These are phyloP conservation scores for Drosophila jambulina DNA, from an alignment of 1,140 invertebrate genomes.

Conservation along the genomic window DNA sequence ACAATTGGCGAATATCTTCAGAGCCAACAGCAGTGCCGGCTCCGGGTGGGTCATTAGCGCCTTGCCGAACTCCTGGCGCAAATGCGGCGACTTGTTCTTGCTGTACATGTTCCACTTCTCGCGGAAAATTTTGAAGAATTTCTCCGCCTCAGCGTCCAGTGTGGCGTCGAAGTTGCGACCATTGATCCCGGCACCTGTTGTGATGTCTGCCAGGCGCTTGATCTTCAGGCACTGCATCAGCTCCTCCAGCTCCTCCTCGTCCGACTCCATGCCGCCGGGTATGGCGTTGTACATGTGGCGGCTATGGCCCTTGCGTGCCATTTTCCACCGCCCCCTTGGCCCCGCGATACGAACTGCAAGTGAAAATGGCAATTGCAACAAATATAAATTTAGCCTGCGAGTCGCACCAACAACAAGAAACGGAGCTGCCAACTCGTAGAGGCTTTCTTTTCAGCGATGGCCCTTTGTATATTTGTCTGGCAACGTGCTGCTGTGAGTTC, in stretches of 20 bases:
- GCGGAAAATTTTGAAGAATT: conserved; percentile 72
- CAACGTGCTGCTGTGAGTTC: too few species aligned
- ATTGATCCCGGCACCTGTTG: conserved; percentile 77
- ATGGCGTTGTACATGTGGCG: conserved; percentile 34
- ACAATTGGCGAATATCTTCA: conserved; percentile 87
- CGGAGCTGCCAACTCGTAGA: conserved; percentile 13
- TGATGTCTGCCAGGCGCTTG: conserved; percentile 77
- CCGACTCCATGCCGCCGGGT: conserved; percentile 72
- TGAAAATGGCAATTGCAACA: conserved; percentile 15
- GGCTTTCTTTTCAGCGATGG: not conserved
- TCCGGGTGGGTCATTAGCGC: conserved; percentile 86
- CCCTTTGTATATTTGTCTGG: not conserved
- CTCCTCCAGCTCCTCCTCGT: conserved; percentile 63
- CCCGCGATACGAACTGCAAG: conserved; percentile 12
- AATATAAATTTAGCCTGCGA: conserved; percentile 20
- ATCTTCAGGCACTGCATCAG: conserved; percentile 71
- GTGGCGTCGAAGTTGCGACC: conserved; percentile 74
- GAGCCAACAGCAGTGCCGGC: conserved; percentile 86
- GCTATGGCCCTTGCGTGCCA: conserved; percentile 25
- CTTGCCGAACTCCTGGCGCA: conserved; percentile 84
- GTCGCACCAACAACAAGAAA: conserved; percentile 24
- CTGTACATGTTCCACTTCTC: conserved; percentile 86
- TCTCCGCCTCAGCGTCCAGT: conserved; percentile 54
- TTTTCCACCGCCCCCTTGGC: conserved; percentile 28
- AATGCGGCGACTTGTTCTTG: conserved; percentile 86